Conservation (phyloP, 1,140 invertebrate species). For the Micrasema longulum region DNA sequence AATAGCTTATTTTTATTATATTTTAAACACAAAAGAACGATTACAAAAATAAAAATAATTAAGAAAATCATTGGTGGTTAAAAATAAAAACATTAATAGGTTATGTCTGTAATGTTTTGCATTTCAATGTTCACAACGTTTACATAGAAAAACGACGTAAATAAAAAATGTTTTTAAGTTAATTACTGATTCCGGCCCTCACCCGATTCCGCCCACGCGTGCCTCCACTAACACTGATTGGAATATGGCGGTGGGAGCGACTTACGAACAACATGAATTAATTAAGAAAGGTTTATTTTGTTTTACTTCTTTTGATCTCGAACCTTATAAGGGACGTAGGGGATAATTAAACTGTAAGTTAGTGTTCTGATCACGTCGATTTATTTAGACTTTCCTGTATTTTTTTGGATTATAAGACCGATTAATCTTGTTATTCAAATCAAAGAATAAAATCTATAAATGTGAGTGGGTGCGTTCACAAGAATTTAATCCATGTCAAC, state of each 20-base stretch:
- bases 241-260: conserved; percentile 11
- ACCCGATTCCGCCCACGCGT: conserved; percentile 7
- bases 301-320: conserved; percentile 21
- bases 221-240: conserved; percentile 2
- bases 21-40: too few relatives aligned
- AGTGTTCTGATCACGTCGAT: conserved; percentile 23
- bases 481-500: too few relatives aligned
- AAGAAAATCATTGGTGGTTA: too few relatives aligned
- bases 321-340: conserved; percentile 20
- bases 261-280: conserved; percentile 22
- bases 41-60: too few relatives aligned
- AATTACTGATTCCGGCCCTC: neutral
- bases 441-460: too few relatives aligned
- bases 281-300: conserved; percentile 34
- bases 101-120: too few relatives aligned
- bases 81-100: too few relatives aligned
- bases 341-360: conserved; percentile 28
- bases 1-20: too few relatives aligned
- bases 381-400: conserved; percentile 5
- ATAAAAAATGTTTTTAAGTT: too few relatives aligned
- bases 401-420: neutral
- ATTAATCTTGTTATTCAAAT: neutral
- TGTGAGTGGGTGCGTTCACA: too few relatives aligned
- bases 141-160: too few relatives aligned
- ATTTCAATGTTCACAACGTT: too few relatives aligned